Evolutionary conservation across 92 coral and sea anemone genomes (phyloP), one percentile per base, ranked within the genome.

Genomic region (Porites rus): DNA sequence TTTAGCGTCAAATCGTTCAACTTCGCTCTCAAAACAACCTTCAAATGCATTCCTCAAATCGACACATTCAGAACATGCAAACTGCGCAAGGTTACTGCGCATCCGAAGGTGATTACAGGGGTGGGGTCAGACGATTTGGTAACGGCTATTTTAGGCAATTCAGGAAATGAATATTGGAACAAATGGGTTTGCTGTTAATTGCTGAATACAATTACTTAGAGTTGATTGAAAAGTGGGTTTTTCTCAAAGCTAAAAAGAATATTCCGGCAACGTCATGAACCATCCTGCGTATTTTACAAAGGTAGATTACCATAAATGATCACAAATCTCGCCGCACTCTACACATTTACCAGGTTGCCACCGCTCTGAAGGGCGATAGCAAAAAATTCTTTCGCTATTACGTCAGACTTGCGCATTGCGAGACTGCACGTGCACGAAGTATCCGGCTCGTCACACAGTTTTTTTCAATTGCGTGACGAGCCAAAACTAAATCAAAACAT

Each of bases 71-170:
- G 68, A 80, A 80, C 81, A 16, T 72, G 31, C 7, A 59, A 52
- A 67, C 92, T 80, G 93, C 93, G 93, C 90, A 90, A 17, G 53
- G 65, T 90, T 59, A 68, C 93, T 86, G 87, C 93, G 93, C 93
- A 90, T 51, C 38, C 65, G 63, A 80, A 62, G 88, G 75, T 85
- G 84, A 75, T 83, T 74, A 38, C 59, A 28, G 87, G 66, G 64
- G 72, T 75, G 90, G 93, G 92, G 93, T 74, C 73, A 22, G 87
- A 73, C 72, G 43, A 60, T 62, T 69, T 70, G 51, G 77, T 81
- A 70, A 81, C 38, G 19, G 87, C 63, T 83, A 83, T 73, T 73
- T 83, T 83, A 2, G 51, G 86, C 58, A 70, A 19, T n/a, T 9
- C 31, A 79, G 81, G 67, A 77, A 61, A 19, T 18, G 2, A 0